phyloP scores from a whole-genome alignment of 1,140 invertebrate genomes.

The Panagrolaimus sp. region DNA sequence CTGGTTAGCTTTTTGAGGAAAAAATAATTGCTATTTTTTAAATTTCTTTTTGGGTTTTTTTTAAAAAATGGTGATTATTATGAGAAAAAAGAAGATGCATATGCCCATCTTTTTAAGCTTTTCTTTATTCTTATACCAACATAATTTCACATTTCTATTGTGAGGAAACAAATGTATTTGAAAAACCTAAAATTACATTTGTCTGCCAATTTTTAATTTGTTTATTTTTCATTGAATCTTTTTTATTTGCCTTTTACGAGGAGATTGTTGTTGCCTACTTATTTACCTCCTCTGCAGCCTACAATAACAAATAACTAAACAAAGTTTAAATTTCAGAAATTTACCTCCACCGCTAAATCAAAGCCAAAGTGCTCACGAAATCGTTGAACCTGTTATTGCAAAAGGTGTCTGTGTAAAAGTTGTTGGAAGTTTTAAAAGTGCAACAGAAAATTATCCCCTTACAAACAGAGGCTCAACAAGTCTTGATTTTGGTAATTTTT shows the following conservation, averaged over 20 bases:
- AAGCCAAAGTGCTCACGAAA: constrained; percentile 10
- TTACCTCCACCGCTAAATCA: not conserved
- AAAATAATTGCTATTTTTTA: too few species aligned
- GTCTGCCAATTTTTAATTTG: not conserved
- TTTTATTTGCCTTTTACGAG: not conserved
- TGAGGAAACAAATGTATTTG: too few species aligned
- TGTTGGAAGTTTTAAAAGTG: constrained; percentile 49
- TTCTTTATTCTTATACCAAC: too few species aligned
- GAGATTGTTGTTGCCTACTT: not conserved
- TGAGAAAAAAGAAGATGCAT: too few species aligned
- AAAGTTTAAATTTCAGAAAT: constrained; percentile 10
- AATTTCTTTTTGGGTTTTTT: too few species aligned
- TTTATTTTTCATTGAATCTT: constrained; percentile 1
- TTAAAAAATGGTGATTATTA: too few species aligned
- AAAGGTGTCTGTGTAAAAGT: constrained; percentile 51
- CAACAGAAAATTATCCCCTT: constrained; percentile 18
- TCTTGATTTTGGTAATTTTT: constrained; percentile 17
- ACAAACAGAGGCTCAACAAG: not conserved
- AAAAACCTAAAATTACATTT: not conserved
- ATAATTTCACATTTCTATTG: too few species aligned
- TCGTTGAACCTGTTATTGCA: constrained; percentile 43
- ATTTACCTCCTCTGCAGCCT: too few species aligned
- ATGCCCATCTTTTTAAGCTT: too few species aligned
- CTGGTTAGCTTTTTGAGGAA: too few species aligned
- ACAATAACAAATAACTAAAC: not conserved